Evolutionary conservation across 1,140 invertebrate species (phyloP).

Genomic region (Planococcus citri): DNA sequence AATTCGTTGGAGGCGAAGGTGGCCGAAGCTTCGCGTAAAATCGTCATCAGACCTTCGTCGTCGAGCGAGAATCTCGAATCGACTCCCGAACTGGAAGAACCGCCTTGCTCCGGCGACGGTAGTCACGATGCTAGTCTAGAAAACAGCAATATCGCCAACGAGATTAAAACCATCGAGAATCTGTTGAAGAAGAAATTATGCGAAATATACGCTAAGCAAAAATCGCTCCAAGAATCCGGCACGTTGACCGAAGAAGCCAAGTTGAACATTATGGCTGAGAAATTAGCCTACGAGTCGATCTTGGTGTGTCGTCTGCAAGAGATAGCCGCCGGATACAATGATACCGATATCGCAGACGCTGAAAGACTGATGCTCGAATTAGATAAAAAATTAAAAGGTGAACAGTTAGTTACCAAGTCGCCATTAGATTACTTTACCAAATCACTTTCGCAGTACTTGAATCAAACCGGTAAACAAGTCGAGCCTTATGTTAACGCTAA

Average conservation of each 20-base stretch:
- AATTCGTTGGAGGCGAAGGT: slow-evolving; percentile 46
- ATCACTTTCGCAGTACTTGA: slow-evolving; percentile 26
- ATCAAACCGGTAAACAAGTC: slow-evolving; percentile 24
- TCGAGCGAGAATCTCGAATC: slow-evolving; percentile 17
- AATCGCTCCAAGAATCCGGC: slow-evolving; percentile 43
- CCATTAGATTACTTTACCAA: slow-evolving; percentile 28
- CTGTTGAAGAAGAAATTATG: slow-evolving; percentile 39
- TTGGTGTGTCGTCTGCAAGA: slow-evolving; percentile 47
- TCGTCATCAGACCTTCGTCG: slow-evolving; percentile 12
- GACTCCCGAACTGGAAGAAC: background rate
- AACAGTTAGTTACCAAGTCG: slow-evolving; percentile 27
- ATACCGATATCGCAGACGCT: slow-evolving; percentile 31
- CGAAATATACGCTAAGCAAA: slow-evolving; percentile 48
- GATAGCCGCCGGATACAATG: slow-evolving; percentile 35
- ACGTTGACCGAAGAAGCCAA: slow-evolving; percentile 50
- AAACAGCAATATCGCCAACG: slow-evolving; percentile 13
- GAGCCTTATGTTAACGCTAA: slow-evolving; percentile 25
- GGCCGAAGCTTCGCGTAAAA: slow-evolving; percentile 17
- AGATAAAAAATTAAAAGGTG: slow-evolving; percentile 26
- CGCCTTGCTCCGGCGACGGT: background rate
- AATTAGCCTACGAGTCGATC: slow-evolving; percentile 60
- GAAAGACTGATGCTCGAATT: slow-evolving; percentile 30
- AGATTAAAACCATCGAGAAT: slow-evolving; percentile 20
- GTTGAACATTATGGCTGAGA: slow-evolving; percentile 55
- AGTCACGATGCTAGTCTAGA: background rate